Evolutionary conservation across 2,113 vertebrate genomes (phyloP), one percentile per base, ranked within the genome.

Genomic region (Danionella cerebrum): DNA sequence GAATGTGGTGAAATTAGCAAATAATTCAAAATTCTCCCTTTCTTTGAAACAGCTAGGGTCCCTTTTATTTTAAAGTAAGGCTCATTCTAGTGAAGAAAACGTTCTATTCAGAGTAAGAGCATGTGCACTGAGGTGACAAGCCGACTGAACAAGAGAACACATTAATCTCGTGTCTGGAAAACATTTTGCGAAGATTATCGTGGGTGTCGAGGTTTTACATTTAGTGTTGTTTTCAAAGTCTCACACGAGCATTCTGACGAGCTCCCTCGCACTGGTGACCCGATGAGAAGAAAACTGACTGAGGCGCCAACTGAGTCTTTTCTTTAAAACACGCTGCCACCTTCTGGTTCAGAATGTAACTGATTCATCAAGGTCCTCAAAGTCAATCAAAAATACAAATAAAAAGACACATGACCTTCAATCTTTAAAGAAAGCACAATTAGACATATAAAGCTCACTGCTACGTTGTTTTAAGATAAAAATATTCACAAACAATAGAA

Each of bases 291-390:
- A 31, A 13, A 33, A 18, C 51, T n/a, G n/a, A n/a, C n/a, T n/a
- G n/a, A n/a, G 5, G 18, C 45, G 21, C 21, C 18, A 36, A 6
- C n/a, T 21, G 10, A 14, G 3, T 19, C 19, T 21, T 45, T 58
- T 57, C 36, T 58, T 66, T 58, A 58, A 58, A 16, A 38, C 53
- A 48, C 60, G 52, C 51, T 52, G 70, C 67, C 73, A 73, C 69
- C 77, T 78, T 45, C 71, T 71, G 74, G 67, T 53, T 3, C n/a
- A n/a, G 5, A 1, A 18, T 27, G 5, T 21, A 19, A 52, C 18
- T 52, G 45, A 11, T 8, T 10, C 50, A 24, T 48, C 19, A 6
- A 9, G 13, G 3, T 57, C 12, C 31, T 9, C 1, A 3, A 57
- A n/a, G 29, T 9, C 29, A 1, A 33, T 33, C 9, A 7, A 3